Percentiles rank a stretch among this genome's conserved stretches.
These are phyloP conservation scores for Amphiprion percula DNA, from an alignment of 2,113 vertebrate species.

Conservation along the genomic window DNA sequence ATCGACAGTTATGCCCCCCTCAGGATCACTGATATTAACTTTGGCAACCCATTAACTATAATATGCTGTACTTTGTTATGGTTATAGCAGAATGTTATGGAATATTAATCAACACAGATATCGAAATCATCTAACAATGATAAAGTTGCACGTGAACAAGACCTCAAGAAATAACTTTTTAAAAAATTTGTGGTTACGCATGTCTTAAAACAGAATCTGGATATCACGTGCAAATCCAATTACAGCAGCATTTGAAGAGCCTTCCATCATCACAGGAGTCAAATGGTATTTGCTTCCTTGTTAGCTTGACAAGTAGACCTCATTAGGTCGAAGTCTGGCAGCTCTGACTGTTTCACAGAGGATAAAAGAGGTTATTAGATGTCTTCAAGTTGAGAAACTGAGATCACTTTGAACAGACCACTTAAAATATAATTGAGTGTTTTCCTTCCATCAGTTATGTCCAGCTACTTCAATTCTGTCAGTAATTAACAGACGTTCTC, in stretches of 20 bases:
- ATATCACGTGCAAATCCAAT: not conserved
- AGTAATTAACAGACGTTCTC: not conserved
- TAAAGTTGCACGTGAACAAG: no score
- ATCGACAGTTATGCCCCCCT: no score
- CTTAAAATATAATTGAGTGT: not conserved
- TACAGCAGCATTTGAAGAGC: not conserved
- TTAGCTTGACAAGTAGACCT: not conserved
- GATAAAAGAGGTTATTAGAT: slow-evolving; percentile 11
- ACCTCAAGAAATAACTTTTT: no score
- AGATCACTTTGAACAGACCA: not conserved
- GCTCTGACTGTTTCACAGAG: not conserved
- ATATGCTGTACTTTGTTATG: no score
- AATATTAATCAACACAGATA: no score
- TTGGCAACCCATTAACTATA: no score
- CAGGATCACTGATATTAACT: no score
- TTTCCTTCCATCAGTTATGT: not conserved
- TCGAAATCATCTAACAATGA: no score
- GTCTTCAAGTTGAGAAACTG: no score
- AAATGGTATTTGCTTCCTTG: not conserved
- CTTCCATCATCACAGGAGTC: not conserved
- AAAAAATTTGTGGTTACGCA: not conserved
- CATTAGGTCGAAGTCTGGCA: not conserved
- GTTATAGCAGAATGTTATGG: no score
- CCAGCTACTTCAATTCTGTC: no score
- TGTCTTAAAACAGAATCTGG: not conserved